Evolutionary conservation across 2,888 invertebrate species (phyloP).

Genomic region (Monochamus alternatus): DNA sequence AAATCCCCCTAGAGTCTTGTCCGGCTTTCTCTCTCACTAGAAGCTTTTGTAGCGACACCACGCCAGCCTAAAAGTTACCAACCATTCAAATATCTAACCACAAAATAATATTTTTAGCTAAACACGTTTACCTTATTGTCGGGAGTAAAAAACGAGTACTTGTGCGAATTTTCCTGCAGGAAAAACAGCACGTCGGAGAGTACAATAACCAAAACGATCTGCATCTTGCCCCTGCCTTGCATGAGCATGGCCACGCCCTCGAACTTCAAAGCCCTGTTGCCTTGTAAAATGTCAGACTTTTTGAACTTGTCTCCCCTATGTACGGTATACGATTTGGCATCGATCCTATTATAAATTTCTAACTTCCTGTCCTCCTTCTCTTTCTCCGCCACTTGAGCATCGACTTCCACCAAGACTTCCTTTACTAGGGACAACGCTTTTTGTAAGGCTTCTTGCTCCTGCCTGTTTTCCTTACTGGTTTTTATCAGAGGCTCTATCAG

Average conservation of each 20-base stretch:
- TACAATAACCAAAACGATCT: constrained; percentile 90
- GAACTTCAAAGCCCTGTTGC: constrained; percentile 87
- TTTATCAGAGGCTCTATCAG: constrained; percentile 93
- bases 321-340: constrained; percentile 91
- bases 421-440: constrained; percentile 87
- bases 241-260: constrained; percentile 92
- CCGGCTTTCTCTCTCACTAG: constrained; percentile 96
- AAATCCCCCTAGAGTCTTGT: constrained; percentile 89
- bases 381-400: constrained; percentile 93
- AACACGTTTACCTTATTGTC: constrained; percentile 86
- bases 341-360: constrained; percentile 93
- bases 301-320: constrained; percentile 92
- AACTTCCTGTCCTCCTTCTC: constrained; percentile 91
- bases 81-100: not conserved
- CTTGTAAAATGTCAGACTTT: constrained; percentile 91
- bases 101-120: not conserved
- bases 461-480: constrained; percentile 86
- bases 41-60: constrained; percentile 92
- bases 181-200: constrained; percentile 94
- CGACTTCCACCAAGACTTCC: constrained; percentile 91
- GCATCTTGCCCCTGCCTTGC: constrained; percentile 93
- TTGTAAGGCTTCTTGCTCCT: constrained; percentile 85
- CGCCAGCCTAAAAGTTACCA: constrained; percentile 81
- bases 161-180: constrained; percentile 92
- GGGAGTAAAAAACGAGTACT: constrained; percentile 93